Conservation (phyloP, 2,797 vertebrate species). For the Neosilurus mollespiculum region DNA sequence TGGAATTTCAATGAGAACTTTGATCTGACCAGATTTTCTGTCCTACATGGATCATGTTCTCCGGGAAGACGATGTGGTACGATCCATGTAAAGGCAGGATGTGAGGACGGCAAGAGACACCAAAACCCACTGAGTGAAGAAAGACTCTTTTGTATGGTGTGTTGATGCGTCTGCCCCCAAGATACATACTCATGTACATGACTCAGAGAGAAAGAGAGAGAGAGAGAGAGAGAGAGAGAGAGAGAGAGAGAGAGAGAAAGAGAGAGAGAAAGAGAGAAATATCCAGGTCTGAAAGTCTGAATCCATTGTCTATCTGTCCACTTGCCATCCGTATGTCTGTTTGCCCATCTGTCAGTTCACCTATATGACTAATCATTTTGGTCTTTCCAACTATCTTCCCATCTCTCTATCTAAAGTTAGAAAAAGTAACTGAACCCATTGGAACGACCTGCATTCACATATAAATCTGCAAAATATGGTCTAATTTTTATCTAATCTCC, state of each 20-base stretch:
- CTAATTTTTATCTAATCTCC: too few species aligned
- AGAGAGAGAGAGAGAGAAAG: not conserved
- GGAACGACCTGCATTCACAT: too few species aligned
- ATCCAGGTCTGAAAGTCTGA: constrained; percentile 6
- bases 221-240: not conserved
- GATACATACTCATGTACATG: constrained; percentile 69
- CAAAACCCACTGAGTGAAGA: constrained; percentile 66
- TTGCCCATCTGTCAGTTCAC: not conserved
- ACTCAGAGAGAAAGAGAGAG: constrained; percentile 32
- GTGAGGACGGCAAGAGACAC: constrained; percentile 70
- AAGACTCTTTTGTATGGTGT: constrained; percentile 72
- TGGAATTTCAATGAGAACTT: constrained; percentile 73
- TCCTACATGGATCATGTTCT: constrained; percentile 68
- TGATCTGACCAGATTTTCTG: constrained; percentile 53
- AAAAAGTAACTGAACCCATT: too few species aligned
- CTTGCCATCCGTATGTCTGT: too few species aligned
- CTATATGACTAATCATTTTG: too few species aligned
- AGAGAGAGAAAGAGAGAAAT: not conserved
- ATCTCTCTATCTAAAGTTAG: too few species aligned
- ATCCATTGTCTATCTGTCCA: not conserved
- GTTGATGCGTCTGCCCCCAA: constrained; percentile 70
- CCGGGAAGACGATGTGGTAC: constrained; percentile 64
- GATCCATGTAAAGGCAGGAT: constrained; percentile 62
- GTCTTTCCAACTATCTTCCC: not conserved
- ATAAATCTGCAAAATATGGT: too few species aligned